Conservation (phyloP, 1,140 invertebrate species). For the Metopolophium dirhodum region DNA sequence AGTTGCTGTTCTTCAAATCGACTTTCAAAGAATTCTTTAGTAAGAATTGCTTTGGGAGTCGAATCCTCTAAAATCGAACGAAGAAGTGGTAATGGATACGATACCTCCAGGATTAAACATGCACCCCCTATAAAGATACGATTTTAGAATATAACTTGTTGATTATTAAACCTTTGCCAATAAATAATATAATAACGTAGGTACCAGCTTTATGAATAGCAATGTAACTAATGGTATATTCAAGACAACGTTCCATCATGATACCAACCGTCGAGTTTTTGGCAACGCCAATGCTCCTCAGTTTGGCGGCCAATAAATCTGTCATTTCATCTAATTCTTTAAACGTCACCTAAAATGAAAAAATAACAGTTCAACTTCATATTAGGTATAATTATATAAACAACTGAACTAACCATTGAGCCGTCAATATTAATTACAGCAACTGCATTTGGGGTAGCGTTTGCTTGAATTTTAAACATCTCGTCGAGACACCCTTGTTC, state of each 20-base stretch:
- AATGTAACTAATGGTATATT: constrained; percentile 65
- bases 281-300: constrained; percentile 58
- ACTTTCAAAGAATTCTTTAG: constrained; percentile 58
- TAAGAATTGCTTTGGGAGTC: constrained; percentile 59
- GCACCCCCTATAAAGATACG: constrained; percentile 56
- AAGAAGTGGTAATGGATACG: constrained; percentile 63
- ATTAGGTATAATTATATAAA: not conserved
- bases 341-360: constrained; percentile 56
- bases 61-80: constrained; percentile 60
- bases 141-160: constrained; percentile 6
- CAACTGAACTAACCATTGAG: constrained; percentile 43
- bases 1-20: constrained; percentile 12
- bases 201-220: constrained; percentile 65
- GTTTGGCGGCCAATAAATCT: constrained; percentile 59
- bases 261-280: constrained; percentile 63
- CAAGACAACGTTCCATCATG: constrained; percentile 64
- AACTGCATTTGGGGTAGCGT: constrained; percentile 58
- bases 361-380: not conserved
- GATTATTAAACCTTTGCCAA: not conserved
- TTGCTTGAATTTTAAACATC: constrained; percentile 60
- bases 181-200: not conserved
- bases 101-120: constrained; percentile 64
- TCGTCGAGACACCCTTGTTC: constrained; percentile 60
- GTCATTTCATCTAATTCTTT: constrained; percentile 59
- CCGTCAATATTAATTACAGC: constrained; percentile 59